Conservation (phyloP, 2,888 invertebrate genomes). For the Gerris lacustris region DNA sequence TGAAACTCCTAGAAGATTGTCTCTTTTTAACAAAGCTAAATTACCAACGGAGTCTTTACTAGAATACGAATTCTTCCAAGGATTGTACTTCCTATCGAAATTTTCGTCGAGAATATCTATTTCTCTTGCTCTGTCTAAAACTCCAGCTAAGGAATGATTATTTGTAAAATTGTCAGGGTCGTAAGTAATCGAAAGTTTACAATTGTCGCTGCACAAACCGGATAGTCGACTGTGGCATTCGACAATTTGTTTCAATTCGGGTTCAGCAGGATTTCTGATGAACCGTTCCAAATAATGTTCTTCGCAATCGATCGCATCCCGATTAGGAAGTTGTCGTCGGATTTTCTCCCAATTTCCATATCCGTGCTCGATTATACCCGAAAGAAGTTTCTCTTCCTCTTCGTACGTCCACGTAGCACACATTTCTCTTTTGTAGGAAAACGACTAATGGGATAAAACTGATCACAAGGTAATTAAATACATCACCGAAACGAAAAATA, state of each 20-base stretch:
- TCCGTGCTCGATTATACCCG: conserved; percentile 14
- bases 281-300: conserved; percentile 17
- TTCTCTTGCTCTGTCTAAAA: not conserved
- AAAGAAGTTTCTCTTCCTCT: conserved; percentile 18
- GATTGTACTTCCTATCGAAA: not conserved
- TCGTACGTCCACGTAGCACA: conserved; percentile 17
- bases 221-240: not conserved
- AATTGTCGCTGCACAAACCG: not conserved
- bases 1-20: conserved; percentile 1
- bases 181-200: not conserved
- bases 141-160: not conserved
- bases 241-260: not conserved
- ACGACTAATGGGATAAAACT: too few relatives aligned
- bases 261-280: conserved; percentile 2
- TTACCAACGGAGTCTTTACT: conserved; percentile 1
- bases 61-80: not conserved
- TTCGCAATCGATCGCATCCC: conserved; percentile 14
- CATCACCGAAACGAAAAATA: too few relatives aligned
- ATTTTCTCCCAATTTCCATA: conserved; percentile 18
- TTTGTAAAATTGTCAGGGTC: not conserved
- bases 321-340: not conserved
- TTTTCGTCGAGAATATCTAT: not conserved
- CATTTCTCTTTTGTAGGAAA: not conserved
- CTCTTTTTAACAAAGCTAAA: not conserved
- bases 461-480: too few relatives aligned